These are phyloP conservation scores for Galagoides demidoff DNA, from an alignment of 2,797 vertebrate species.

Conservation along the genomic window DNA sequence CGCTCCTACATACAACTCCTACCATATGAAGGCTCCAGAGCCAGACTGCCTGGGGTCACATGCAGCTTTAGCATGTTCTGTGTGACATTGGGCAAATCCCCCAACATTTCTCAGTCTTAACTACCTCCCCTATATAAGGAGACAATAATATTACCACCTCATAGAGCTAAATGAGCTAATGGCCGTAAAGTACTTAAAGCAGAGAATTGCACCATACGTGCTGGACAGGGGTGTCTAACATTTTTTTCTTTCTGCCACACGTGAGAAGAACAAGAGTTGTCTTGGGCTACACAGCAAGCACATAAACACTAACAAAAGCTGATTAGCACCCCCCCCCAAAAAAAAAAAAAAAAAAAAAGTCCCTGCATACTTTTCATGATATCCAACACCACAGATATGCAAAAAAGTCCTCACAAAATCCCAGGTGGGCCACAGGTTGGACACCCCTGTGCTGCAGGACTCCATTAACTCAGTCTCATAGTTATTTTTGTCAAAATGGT, in stretches of 20 bases:
- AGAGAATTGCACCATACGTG: neutral
- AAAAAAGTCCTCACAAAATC: no score
- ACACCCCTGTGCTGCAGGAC: neutral
- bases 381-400: no score
- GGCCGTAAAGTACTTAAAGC: neutral
- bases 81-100: neutral
- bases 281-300: no score
- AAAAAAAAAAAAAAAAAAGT: no score
- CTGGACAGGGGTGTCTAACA: no score
- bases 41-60: neutral
- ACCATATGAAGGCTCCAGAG: neutral
- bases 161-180: neutral
- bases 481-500: neutral
- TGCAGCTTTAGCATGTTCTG: neutral
- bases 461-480: neutral
- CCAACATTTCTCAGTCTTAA: neutral
- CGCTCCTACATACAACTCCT: neutral
- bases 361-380: no score
- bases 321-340: no score
- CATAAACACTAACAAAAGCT: no score
- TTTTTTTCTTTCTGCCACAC: no score
- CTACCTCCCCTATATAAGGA: fast-evolving
- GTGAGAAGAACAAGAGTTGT: no score
- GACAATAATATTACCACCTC: neutral
- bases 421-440: no score